Conservation (phyloP, 2,113 vertebrate genomes). For the Anoura caudifer region DNA sequence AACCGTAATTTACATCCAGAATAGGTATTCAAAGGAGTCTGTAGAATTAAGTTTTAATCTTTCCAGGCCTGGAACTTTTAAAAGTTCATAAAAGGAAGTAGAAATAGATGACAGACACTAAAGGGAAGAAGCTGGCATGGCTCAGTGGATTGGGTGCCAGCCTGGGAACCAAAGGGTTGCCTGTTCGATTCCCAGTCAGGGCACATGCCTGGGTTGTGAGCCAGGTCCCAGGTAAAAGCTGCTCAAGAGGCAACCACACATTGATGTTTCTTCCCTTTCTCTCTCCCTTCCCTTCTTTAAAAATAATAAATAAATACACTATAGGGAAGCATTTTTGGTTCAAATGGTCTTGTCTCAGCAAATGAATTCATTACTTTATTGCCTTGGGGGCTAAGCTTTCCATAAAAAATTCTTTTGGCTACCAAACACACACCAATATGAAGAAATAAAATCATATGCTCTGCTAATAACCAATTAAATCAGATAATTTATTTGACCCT, state of each 20-base stretch:
- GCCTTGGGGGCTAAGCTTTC: neutral
- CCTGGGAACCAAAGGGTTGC: too few species aligned
- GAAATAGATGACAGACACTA: neutral
- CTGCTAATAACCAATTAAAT: neutral
- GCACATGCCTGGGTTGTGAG: too few species aligned
- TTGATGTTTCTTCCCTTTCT: too few species aligned
- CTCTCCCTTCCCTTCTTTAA: too few species aligned
- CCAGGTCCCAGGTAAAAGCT: too few species aligned
- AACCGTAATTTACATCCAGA: neutral
- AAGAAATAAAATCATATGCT: neutral
- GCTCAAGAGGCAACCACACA: too few species aligned
- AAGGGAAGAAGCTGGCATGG: neutral
- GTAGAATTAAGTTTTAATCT: neutral
- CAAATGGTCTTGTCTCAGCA: neutral
- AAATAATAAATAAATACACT: too few species aligned
- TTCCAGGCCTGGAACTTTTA: neutral
- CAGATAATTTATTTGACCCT: neutral
- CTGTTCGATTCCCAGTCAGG: too few species aligned
- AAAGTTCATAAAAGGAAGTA: neutral
- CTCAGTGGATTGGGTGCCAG: too few species aligned
- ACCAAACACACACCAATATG: neutral
- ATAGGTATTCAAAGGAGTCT: neutral
- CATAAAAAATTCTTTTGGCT: neutral
- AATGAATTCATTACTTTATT: neutral
- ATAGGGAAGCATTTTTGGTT: neutral